Conservation (phyloP, 2,113 vertebrate genomes). For the Epinephelus moara region DNA sequence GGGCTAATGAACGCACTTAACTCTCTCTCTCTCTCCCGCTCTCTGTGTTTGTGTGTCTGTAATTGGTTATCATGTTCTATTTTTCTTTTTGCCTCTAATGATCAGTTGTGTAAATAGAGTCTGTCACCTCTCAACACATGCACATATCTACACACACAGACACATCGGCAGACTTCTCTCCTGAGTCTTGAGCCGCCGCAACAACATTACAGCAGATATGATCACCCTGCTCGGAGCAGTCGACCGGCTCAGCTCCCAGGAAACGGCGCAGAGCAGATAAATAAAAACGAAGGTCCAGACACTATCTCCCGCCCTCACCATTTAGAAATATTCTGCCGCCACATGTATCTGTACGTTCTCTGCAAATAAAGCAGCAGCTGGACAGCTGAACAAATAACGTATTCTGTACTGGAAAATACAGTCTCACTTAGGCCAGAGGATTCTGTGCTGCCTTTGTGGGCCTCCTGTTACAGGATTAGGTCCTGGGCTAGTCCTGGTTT, state of each 20-base stretch:
- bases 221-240: slow-evolving; percentile 67
- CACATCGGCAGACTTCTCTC: slow-evolving; percentile 22
- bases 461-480: slow-evolving; percentile 37
- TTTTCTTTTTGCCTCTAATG: slow-evolving; percentile 57
- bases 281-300: slow-evolving; percentile 70
- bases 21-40: slow-evolving; percentile 23
- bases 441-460: not conserved
- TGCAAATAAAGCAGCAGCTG: slow-evolving; percentile 40
- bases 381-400: slow-evolving; percentile 59
- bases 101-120: slow-evolving; percentile 64
- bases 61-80: slow-evolving; percentile 66
- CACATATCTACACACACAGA: slow-evolving; percentile 2
- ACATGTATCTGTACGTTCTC: slow-evolving; percentile 42
- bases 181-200: slow-evolving; percentile 52
- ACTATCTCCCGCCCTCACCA: slow-evolving; percentile 61
- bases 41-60: slow-evolving; percentile 52
- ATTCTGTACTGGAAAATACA: slow-evolving; percentile 4
- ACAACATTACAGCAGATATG: slow-evolving; percentile 70
- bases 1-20: slow-evolving; percentile 71
- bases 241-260: slow-evolving; percentile 64
- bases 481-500: slow-evolving; percentile 11
- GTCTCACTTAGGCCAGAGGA: slow-evolving; percentile 8
- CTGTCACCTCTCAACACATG: slow-evolving; percentile 48
- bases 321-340: slow-evolving; percentile 50
- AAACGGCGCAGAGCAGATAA: slow-evolving; percentile 63